Base-by-base conservation (phyloP, 1,140 invertebrate genomes). In the Spodoptera litura region DNA sequence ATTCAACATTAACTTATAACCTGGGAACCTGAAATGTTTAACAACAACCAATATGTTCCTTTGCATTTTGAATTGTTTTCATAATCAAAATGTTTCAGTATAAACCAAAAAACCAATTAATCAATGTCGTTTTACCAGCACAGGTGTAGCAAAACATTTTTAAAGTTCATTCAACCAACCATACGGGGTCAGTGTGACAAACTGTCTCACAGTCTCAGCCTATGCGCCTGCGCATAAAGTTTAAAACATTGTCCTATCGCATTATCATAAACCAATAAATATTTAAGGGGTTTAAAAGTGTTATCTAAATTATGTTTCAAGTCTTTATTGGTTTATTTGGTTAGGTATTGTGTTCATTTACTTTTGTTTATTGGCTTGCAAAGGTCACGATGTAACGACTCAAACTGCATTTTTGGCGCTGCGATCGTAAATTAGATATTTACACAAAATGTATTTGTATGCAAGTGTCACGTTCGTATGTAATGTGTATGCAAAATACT, bases 251-350 rank as follows among this genome's bases (percentile, higher is more conserved):
- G 35, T 44, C 52, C 12, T 55, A 49, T 25, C 25, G 61, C 35
- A 44, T 62, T 44, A 62, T 62, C 61, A 49, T 15, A 64, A 49
- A 64, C 38, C 20, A 64, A 64, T 64, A 64, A 64, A 64, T 64
- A 64, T 64, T 64, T 44, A 10, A 64, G 61, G 3, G 38, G 61
- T 20, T 38, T 44, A 20, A 15, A 20, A 62, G 31, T 44, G 12
- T 62, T 62, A 62, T 62, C 59, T 58, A 25, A 20, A 61, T 15
- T 11, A 44, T 64, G 35, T 64, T 20, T 25, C 20, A 3, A 59
- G 11, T 12, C 11, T 59, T 59, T 59, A 59, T 59, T 59, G 58
- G 58, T 59, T 59, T 59, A 12, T 31, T 10, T 59, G 13, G 56
- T 20, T 58, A 20, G 6, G n/a, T 56, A 20, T 15, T 61, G 27